Evolutionary conservation across 2,797 vertebrate species (phyloP).

Genomic region (Gastrophryne carolinensis): DNA sequence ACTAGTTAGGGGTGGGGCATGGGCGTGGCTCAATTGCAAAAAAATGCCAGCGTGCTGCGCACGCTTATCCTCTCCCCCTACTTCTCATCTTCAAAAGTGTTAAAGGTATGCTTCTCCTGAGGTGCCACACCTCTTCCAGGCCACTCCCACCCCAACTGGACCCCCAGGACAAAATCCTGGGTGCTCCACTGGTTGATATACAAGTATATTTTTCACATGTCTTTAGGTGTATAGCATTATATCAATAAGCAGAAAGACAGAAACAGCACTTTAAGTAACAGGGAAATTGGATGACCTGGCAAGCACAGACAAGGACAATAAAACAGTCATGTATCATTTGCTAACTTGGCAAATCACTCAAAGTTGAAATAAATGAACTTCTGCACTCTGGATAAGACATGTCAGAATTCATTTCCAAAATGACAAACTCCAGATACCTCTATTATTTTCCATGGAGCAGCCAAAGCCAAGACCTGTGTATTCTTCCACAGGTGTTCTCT

Average conservation of each 20-base stretch:
- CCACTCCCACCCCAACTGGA: too few species aligned
- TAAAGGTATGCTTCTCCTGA: too few species aligned
- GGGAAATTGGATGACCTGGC: neutral
- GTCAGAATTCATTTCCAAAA: neutral
- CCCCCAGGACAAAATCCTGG: too few species aligned
- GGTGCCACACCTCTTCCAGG: too few species aligned
- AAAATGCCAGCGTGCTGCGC: too few species aligned
- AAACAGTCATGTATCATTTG: neutral
- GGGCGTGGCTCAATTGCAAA: too few species aligned
- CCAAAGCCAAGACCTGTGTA: neutral
- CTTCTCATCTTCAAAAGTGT: too few species aligned
- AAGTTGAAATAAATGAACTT: slow-evolving; percentile 2
- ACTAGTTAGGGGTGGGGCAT: too few species aligned
- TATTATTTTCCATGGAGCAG: neutral
- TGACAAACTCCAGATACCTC: slow-evolving; percentile 1
- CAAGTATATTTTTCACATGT: neutral
- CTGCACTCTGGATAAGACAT: neutral
- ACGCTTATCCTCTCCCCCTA: too few species aligned
- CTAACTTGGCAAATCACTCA: slow-evolving; percentile 5
- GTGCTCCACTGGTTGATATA: too few species aligned
- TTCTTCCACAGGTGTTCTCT: neutral
- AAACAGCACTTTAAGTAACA: neutral
- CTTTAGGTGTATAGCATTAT: neutral
- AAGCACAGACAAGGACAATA: neutral
- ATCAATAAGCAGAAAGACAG: neutral